Percentiles rank a stretch among this genome's conserved stretches.
These are phyloP conservation scores for Eudyptes chrysolophus DNA, from an alignment of 2,113 vertebrate species.

Conservation along the genomic window DNA sequence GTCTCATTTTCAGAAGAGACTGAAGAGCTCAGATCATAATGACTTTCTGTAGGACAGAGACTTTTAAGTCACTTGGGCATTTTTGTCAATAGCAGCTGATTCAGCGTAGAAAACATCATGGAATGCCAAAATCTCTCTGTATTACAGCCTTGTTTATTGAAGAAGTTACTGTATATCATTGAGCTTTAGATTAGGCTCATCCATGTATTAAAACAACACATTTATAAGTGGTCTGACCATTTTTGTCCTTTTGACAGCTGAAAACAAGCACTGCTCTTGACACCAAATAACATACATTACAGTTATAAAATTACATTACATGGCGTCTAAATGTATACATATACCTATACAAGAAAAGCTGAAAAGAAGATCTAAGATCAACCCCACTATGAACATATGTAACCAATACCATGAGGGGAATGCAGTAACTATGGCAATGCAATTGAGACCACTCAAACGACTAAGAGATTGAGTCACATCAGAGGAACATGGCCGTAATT, in stretches of 20 bases:
- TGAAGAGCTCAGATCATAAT: not conserved
- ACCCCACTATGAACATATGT: not conserved
- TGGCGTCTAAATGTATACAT: not conserved
- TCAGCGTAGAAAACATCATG: not conserved
- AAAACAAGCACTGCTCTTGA: not conserved
- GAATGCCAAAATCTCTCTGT: not conserved
- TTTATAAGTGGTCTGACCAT: not conserved
- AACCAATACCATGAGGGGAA: not conserved
- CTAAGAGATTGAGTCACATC: not conserved
- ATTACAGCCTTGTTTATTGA: not conserved
- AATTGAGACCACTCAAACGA: not conserved
- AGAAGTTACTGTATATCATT: not conserved
- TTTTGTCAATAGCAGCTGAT: not conserved
- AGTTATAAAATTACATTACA: not conserved
- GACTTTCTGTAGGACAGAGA: not conserved
- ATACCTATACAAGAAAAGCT: not conserved
- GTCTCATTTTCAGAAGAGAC: not conserved
- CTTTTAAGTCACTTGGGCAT: not conserved
- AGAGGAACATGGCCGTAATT: not conserved
- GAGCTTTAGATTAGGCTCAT: not conserved
- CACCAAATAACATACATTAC: not conserved
- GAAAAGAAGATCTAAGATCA: not conserved
- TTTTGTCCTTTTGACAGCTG: not conserved
- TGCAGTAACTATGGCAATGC: not conserved
- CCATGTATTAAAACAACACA: not conserved